Percentiles rank a stretch among this genome's conserved stretches.
Evolutionary conservation across 2,113 vertebrate genomes (phyloP).

Genomic region (Porphyrio hochstetteri): DNA sequence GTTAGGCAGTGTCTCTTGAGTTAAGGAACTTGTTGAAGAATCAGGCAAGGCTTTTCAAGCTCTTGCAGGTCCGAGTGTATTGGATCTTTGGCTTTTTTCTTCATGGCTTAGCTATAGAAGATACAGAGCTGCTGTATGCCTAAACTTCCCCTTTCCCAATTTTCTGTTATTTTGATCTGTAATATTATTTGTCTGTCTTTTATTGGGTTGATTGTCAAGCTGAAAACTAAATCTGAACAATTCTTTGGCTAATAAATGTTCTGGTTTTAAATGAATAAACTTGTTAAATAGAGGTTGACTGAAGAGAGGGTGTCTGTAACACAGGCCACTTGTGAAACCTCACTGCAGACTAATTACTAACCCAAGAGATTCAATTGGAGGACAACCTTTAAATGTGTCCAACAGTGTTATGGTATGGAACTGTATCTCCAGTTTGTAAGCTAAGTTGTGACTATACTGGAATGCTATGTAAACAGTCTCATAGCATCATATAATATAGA

Average conservation of each 20-base stretch:
- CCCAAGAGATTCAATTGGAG: neutral
- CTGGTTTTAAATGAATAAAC: neutral
- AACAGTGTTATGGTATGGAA: neutral
- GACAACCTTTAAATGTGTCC: neutral
- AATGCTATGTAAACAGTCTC: neutral
- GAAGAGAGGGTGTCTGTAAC: neutral
- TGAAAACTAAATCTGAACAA: neutral
- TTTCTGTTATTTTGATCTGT: neutral
- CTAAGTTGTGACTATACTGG: neutral
- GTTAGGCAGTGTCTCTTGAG: neutral
- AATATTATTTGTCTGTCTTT: neutral
- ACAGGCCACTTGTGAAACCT: neutral
- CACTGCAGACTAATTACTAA: neutral
- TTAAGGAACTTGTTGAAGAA: neutral
- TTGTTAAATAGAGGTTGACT: neutral
- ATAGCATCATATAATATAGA: neutral
- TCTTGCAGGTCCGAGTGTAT: neutral
- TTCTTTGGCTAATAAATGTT: neutral
- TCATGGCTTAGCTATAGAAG: neutral
- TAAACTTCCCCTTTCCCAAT: neutral
- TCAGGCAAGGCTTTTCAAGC: neutral
- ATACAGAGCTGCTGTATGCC: neutral
- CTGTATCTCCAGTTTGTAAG: neutral
- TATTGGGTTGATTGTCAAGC: neutral
- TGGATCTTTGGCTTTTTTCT: neutral